Conservation (phyloP, 35 echinoderm and acorn worm genomes). For the Apostichopus japonicus region DNA sequence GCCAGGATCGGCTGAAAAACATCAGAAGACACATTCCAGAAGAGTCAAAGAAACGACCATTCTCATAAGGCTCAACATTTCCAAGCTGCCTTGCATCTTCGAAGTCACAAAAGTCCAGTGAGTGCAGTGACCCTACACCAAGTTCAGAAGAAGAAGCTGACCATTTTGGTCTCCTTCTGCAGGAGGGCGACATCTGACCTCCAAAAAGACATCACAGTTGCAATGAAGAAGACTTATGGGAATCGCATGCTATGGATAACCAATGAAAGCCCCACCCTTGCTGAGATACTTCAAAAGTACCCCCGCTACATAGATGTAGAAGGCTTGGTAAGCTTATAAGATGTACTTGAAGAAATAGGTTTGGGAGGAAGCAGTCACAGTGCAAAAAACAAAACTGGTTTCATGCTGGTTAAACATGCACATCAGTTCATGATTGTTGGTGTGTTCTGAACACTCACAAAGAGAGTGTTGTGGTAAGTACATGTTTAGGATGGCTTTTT, state of each 20-base stretch:
- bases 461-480: too few species aligned
- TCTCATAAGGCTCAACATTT: background rate
- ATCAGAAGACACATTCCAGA: too few species aligned
- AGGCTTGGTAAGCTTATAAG: background rate
- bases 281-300: background rate
- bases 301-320: background rate
- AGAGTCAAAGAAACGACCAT: background rate
- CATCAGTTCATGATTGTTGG: too few species aligned
- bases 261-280: background rate
- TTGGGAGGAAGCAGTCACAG: too few species aligned
- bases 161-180: background rate
- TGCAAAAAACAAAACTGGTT: too few species aligned
- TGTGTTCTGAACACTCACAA: too few species aligned
- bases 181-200: background rate
- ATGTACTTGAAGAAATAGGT: too few species aligned
- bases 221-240: background rate
- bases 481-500: too few species aligned
- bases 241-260: background rate
- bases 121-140: background rate
- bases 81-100: background rate
- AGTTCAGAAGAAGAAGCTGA: background rate
- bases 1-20: constrained; percentile 20
- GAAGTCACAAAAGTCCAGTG: background rate
- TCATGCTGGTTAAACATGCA: too few species aligned
- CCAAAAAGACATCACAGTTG: background rate